Percentiles rank a stretch among this genome's conserved stretches.
phyloP scores from a whole-genome alignment of 2,113 vertebrate genomes.

The Anolis sagrei region DNA sequence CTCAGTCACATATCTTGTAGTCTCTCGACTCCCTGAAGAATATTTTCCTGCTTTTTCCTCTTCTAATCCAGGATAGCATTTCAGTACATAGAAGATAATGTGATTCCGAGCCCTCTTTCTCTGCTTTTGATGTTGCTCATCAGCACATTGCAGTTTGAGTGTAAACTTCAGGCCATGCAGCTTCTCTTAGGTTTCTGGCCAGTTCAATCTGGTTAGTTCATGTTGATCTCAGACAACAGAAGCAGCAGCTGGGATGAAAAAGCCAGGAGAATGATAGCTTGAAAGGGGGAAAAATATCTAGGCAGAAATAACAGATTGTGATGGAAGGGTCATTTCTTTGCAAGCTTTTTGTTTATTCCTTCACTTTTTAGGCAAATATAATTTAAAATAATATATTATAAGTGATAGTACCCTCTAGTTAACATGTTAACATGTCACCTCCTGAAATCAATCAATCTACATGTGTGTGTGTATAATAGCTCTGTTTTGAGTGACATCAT shows the following conservation, averaged over 20 bases:
- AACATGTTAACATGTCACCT: not conserved
- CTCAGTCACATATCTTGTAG: not conserved
- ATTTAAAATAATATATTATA: not conserved
- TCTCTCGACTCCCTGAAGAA: not conserved
- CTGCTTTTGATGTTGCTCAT: slow-evolving; percentile 18
- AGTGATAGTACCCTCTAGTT: not conserved
- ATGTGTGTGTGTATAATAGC: no score
- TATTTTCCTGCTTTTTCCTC: not conserved
- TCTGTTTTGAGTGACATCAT: no score
- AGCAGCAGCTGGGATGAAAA: slow-evolving; percentile 68
- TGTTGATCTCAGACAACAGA: slow-evolving; percentile 82
- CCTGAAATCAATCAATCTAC: not conserved
- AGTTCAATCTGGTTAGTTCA: slow-evolving; percentile 88
- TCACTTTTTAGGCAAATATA: not conserved
- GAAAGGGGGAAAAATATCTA: slow-evolving; percentile 17
- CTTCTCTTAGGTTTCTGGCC: slow-evolving; percentile 77
- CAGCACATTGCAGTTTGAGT: slow-evolving; percentile 73
- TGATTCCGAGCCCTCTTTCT: not conserved
- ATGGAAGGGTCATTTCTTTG: not conserved
- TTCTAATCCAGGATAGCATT: not conserved
- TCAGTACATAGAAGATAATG: not conserved
- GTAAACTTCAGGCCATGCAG: slow-evolving; percentile 84
- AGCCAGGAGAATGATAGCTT: slow-evolving; percentile 7
- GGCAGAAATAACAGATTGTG: not conserved
- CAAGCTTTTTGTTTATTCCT: not conserved